Conservation (phyloP, 2,797 vertebrate genomes). For the Salmo trutta region DNA sequence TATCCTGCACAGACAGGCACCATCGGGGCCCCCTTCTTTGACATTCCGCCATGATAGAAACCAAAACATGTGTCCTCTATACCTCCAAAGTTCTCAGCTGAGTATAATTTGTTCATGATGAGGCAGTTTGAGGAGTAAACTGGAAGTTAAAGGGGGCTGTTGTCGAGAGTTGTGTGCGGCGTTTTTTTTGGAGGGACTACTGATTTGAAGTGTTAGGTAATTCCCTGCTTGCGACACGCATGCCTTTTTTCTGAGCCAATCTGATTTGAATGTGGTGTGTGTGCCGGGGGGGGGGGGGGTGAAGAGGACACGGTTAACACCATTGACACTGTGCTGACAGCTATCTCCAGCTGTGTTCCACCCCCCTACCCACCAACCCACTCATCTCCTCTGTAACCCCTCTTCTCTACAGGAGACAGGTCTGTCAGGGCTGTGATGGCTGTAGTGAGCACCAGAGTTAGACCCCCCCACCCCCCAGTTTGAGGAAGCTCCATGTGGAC, state of each 20-base stretch:
- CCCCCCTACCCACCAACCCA: slow-evolving; percentile 23
- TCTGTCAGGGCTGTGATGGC: slow-evolving; percentile 59
- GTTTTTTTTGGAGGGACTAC: too few relatives aligned
- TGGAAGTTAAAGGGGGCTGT: not conserved
- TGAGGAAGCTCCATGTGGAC: not conserved
- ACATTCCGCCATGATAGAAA: slow-evolving; percentile 36
- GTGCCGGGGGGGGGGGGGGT: slow-evolving; percentile 12
- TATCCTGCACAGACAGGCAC: slow-evolving; percentile 33
- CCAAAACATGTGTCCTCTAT: slow-evolving; percentile 49
- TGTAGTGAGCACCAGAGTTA: slow-evolving; percentile 51
- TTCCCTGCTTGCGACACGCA: slow-evolving; percentile 13
- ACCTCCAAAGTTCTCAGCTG: slow-evolving; percentile 44
- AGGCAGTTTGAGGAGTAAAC: slow-evolving; percentile 8
- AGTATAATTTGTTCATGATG: slow-evolving; percentile 57
- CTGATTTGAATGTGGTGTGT: slow-evolving; percentile 11
- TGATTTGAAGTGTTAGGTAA: not conserved
- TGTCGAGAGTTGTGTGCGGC: not conserved
- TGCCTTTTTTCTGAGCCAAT: slow-evolving; percentile 12
- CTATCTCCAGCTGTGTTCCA: slow-evolving; percentile 25
- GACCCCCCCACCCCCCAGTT: slow-evolving; percentile 22
- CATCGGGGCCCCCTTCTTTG: slow-evolving; percentile 1
- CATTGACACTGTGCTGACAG: slow-evolving; percentile 51
- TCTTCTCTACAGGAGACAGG: slow-evolving; percentile 35
- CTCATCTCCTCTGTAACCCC: slow-evolving; percentile 14
- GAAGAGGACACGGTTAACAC: slow-evolving; percentile 31